These are phyloP conservation scores for Caloenas nicobarica DNA, from an alignment of 2,113 vertebrate species.

Conservation along the genomic window DNA sequence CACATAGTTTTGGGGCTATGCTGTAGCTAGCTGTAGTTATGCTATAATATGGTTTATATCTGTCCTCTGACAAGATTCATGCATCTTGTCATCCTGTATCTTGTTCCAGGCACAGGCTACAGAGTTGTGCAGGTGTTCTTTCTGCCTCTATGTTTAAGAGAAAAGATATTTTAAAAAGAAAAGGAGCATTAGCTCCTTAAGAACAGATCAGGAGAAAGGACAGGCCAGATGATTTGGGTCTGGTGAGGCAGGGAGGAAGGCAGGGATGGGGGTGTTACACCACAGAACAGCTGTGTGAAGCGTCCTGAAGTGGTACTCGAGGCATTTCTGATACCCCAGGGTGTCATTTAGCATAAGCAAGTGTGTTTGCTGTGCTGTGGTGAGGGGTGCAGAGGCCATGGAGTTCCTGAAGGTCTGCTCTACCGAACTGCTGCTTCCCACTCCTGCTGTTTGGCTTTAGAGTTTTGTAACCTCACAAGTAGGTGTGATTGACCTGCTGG, in stretches of 20 bases:
- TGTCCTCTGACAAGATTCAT: not conserved
- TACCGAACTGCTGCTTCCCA: rapidly evolving
- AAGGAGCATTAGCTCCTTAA: not conserved
- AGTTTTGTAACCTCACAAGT: not conserved
- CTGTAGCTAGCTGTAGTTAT: not conserved
- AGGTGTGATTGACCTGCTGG: not conserved
- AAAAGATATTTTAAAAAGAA: not conserved
- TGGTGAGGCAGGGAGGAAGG: not conserved
- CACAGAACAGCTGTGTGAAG: not conserved
- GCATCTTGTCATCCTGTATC: not conserved
- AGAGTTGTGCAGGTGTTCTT: not conserved
- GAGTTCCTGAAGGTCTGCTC: not conserved
- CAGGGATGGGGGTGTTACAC: not conserved
- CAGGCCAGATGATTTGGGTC: not conserved
- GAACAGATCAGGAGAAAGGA: not conserved
- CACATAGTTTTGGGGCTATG: not conserved
- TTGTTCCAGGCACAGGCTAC: not conserved
- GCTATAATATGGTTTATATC: not conserved
- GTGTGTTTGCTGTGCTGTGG: not conserved
- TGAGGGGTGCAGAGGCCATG: not conserved
- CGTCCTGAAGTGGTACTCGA: not conserved
- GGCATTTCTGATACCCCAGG: not conserved
- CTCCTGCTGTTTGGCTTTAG: not conserved
- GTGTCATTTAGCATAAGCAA: not conserved
- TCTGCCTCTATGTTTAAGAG: not conserved